Base-by-base conservation (phyloP, 2,797 vertebrate genomes). In the Spondyliosoma cantharus region DNA sequence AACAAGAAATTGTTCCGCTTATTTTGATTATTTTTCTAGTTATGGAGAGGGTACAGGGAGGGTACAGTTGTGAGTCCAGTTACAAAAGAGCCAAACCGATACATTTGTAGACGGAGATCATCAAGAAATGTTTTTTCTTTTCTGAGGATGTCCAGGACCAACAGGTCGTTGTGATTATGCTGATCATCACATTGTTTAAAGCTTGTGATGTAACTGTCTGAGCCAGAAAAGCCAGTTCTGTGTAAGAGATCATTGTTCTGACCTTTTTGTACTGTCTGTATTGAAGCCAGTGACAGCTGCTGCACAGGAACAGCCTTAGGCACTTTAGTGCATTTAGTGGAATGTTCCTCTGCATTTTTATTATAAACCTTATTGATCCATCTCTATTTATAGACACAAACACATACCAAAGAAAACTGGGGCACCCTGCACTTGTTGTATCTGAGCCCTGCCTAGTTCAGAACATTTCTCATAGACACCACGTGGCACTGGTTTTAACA, bases 141-240 rank as follows among this genome's bases (percentile, higher is more conserved):
- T 37, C 42, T 4, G 48, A 37, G 25, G 2, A 1, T 56, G 1
- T 60, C 52, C 60, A 65, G 20, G 8, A 78, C 43, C 32, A 71
- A 52, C 15, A 46, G 32, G 7, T 24, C 16, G 7, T 14, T 22
- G 5, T 15, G 7, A 20, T n/a, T n/a, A n/a, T n/a, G n/a, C n/a
- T 64, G 12, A 60, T 61, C 37, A 48, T 67, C 24, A 42, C 48
- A 72, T 48, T 13, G 12, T 61, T 53, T 3, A n/a, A 25, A 46
- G 20, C 13, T 13, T 45, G 7, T 56, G 24, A 54, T 52, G 15
- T 37, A 59, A 46, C 16, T 24, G 27, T 13, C 32, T 56, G 49
- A 59, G 76, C 48, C 60, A 71, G 52, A 75, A 64, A 25, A 62
- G 17, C 43, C 19, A 59, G 45, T 8, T n/a, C 4, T 4, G 27